A percentile compares a stretch with the other conserved stretches of the same genome.
phyloP scores from a whole-genome alignment of 2,888 invertebrate genomes.

The Lissonota sp. region DNA sequence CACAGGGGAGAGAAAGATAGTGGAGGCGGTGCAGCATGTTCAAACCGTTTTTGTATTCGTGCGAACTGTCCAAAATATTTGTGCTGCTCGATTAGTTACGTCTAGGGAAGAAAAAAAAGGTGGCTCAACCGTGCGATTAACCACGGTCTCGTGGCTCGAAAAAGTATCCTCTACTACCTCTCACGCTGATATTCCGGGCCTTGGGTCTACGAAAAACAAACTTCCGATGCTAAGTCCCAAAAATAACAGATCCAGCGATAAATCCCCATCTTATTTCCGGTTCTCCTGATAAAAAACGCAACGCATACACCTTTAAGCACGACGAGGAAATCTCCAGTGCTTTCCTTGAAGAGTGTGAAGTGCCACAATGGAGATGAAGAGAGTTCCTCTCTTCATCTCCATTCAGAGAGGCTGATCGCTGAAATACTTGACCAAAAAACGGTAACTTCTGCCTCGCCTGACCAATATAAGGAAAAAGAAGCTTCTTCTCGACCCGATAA shows the following conservation, averaged over 20 bases:
- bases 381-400: too few species aligned
- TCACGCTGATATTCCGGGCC: not conserved
- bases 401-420: conserved; percentile 26
- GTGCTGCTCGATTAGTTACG: conserved; percentile 57
- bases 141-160: conserved; percentile 39
- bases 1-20: not conserved
- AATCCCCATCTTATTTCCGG: conserved; percentile 1
- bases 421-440: conserved; percentile 20
- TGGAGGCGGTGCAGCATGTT: conserved; percentile 19
- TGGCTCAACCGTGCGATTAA: conserved; percentile 41
- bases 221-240: conserved; percentile 1
- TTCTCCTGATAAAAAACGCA: not conserved
- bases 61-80: conserved; percentile 59
- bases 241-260: not conserved
- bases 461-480: conserved; percentile 3
- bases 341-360: not conserved
- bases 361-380: not conserved
- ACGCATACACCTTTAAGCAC: not conserved
- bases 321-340: not conserved
- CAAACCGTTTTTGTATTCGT: conserved; percentile 39
- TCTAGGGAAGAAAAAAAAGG: conserved; percentile 17
- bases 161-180: conserved; percentile 18
- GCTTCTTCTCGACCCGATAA: conserved; percentile 54
- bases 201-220: not conserved
- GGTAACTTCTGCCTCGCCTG: not conserved